Conservation (phyloP, 2,888 invertebrate species). For the Andrena chrysosceles region DNA sequence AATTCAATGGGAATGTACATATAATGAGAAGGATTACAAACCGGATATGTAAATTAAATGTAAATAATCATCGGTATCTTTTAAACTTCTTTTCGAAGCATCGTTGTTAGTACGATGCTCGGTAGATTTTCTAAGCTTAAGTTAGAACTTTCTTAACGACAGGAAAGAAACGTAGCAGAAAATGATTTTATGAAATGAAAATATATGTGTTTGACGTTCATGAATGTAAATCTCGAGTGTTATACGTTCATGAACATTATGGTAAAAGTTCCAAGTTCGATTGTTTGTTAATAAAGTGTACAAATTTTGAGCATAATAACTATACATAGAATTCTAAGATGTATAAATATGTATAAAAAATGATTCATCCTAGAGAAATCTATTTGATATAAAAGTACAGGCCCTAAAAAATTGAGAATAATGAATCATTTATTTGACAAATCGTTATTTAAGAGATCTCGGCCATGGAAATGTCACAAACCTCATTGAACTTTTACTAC, state of each 20-base stretch:
- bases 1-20: constrained; percentile 32
- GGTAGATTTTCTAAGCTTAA: constrained; percentile 16
- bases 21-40: constrained; percentile 27
- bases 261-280: constrained; percentile 20
- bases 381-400: constrained; percentile 19
- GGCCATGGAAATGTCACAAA: background rate
- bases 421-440: constrained; percentile 4
- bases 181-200: constrained; percentile 32
- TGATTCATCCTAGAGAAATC: constrained; percentile 7
- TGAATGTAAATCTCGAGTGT: background rate
- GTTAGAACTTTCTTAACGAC: constrained; percentile 1
- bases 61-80: constrained; percentile 42
- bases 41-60: constrained; percentile 44
- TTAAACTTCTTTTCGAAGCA: constrained; percentile 24
- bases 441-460: background rate
- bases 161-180: constrained; percentile 4
- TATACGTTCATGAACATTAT: background rate
- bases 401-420: background rate
- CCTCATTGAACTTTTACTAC: constrained; percentile 18
- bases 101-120: constrained; percentile 4
- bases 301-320: constrained; percentile 51
- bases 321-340: constrained; percentile 27
- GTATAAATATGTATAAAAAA: constrained; percentile 47
- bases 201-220: constrained; percentile 3
- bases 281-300: constrained; percentile 35